Conservation (phyloP, 2,113 vertebrate genomes). For the Beaufortia kweichowensis region DNA sequence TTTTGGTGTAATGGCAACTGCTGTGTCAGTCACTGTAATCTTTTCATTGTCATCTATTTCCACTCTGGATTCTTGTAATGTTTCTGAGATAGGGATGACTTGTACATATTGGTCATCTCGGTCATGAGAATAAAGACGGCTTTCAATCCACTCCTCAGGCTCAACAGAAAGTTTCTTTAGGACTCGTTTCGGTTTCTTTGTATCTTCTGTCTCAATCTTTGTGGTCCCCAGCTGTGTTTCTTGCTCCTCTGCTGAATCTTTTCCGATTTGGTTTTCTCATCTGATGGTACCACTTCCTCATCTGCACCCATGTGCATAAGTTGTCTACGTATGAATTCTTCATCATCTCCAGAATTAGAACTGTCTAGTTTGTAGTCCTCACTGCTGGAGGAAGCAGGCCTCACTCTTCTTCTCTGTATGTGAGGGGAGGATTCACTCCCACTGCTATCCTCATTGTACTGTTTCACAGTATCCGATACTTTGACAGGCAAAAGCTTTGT, state of each 20-base stretch:
- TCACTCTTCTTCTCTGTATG: constrained; percentile 75
- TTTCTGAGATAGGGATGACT: constrained; percentile 20
- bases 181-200: constrained; percentile 71
- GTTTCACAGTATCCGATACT: constrained; percentile 64
- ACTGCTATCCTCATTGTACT: constrained; percentile 82
- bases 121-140: constrained; percentile 53
- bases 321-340: constrained; percentile 90
- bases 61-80: constrained; percentile 29
- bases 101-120: constrained; percentile 20
- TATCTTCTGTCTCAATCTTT: constrained; percentile 69
- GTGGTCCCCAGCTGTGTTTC: constrained; percentile 69
- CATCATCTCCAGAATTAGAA: constrained; percentile 86
- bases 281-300: constrained; percentile 83
- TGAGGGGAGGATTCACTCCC: constrained; percentile 87
- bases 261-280: constrained; percentile 71
- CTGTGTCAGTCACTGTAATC: constrained; percentile 54
- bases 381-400: constrained; percentile 84
- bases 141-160: constrained; percentile 77
- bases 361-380: constrained; percentile 87
- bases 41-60: constrained; percentile 37
- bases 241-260: constrained; percentile 77
- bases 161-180: constrained; percentile 71
- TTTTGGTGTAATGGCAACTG: constrained; percentile 70
- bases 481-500: constrained; percentile 61
- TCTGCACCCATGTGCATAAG: constrained; percentile 91